Evolutionary conservation across 2,888 invertebrate species (phyloP).

Genomic region (Helicoverpa assulta): DNA sequence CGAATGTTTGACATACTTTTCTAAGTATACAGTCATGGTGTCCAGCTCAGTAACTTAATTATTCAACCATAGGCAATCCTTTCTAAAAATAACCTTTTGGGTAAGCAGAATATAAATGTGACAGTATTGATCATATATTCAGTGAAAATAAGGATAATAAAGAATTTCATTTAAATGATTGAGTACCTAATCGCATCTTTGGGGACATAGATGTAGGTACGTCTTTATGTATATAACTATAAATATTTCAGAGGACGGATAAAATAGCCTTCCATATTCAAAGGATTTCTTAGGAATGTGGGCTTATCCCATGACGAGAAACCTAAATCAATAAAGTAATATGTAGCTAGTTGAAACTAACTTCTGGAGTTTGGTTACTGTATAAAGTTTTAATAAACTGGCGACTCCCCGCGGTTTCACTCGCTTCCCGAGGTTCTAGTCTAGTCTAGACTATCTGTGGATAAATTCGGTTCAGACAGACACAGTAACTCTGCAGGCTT

Average conservation of each 20-base stretch:
- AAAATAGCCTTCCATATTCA: slow-evolving; percentile 25
- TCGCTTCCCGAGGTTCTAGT: too few species aligned
- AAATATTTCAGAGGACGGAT: slow-evolving; percentile 28
- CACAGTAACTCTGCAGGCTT: too few species aligned
- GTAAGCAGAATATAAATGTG: background rate
- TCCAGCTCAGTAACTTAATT: background rate
- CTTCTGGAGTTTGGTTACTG: background rate
- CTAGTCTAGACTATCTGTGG: too few species aligned
- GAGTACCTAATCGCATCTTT: background rate
- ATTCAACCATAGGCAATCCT: background rate
- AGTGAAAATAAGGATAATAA: slow-evolving; percentile 4
- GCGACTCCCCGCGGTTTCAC: too few species aligned
- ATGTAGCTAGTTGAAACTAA: slow-evolving; percentile 20
- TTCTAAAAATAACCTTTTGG: background rate
- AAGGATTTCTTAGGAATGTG: slow-evolving; percentile 10
- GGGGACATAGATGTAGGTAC: too few species aligned
- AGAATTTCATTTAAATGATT: background rate
- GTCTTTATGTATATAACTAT: too few species aligned
- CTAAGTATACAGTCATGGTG: background rate
- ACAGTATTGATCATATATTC: background rate
- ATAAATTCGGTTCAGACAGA: too few species aligned
- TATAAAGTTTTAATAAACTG: background rate
- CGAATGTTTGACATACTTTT: background rate
- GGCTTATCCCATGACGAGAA: slow-evolving; percentile 10
- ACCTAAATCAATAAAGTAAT: background rate